Base-by-base conservation (phyloP, 2,113 vertebrate species). In the Grammomys surdaster region DNA sequence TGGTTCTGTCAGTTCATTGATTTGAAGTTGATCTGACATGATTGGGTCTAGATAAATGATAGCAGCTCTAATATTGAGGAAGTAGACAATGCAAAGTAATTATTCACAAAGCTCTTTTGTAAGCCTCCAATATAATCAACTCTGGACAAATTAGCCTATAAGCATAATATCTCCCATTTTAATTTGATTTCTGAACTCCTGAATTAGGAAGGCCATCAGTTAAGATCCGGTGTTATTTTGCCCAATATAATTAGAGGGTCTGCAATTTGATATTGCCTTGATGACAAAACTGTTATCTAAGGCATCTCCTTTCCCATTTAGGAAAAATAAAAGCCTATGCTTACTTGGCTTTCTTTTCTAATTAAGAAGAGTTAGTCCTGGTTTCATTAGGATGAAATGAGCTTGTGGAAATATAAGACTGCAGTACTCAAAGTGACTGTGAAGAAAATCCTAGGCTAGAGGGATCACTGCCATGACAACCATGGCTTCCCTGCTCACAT, bases 171-270 rank as follows among this genome's bases (percentile, higher is more conserved):
- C 97, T 97, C 93, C 81, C 94, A 87, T 94, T 98, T 98, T 98
- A 98, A 98, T 98, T 98, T 98, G 95, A 98, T 98, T 98, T 98
- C 95, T 97, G 77, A 90, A 96, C 93, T 96, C 75, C 97, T 97
- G 98, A 98, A 97, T 98, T 97, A 98, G 98, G 97, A 98, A 98
- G 93, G 89, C 97, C 97, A 97, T 98, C 98, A 97, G 97, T 90
- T 63, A 98, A 98, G 97, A 98, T 98, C 98, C 46, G 94, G 98
- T 97, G 96, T 98, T 98, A 97, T 98, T 97, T 96, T 89, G 96
- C 76, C 95, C 97, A 98, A 98, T 98, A 97, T 91, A 89, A 98
- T 98, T 98, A 99, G 67, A 95, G 48, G 96, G 94, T 97, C 93
- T 98, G 96, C 97, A 98, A 97, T 98, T 98, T 98, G 98, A 98